Evolutionary conservation across 2,113 vertebrate species (phyloP), one percentile per base, ranked within the genome.

Genomic region (Oceanodroma tethys): DNA sequence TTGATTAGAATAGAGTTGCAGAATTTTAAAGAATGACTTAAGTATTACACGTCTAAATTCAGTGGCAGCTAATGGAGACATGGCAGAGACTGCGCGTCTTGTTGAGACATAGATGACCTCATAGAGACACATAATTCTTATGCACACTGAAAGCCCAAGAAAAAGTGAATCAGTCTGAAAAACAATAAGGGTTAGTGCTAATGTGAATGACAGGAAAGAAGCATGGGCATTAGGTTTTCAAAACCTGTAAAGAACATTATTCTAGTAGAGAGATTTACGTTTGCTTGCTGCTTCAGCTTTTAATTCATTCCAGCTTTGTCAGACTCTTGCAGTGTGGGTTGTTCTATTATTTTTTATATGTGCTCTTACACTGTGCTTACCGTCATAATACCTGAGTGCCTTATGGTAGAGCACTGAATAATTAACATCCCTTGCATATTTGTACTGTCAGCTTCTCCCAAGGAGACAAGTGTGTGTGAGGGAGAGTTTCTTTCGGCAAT

Each of bases 341-440:
- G 81, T 63, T 91, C 71, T 85, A 23, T 50, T 81, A 66, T 79
- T 88, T 95, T 90, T 75, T 32, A 43, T 87, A 65, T 76, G 23
- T 76, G 62, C 62, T 82, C 14, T 95, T 95, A 87, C 66, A 66
- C 36, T 75, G 53, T 48, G 32, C 62, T 96, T 93, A 85, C 81
- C 50, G 4, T 91, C 70, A 27, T 90, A 90, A 72, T 65, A 95
- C 76, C 84, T 66, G 65, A 85, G 56, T 40, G 71, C 76, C 62
- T 66, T 70, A 60, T 29, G 63, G 66, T 83, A 82, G 74, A 66
- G 42, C 52, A 36, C 19, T 90, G 78, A 91, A 89, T 90, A 95
- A 97, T 94, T 94, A 94, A 91, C 81, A 93, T 89, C 78, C 29
- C 17, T 50, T 65, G 66, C 52, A 58, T 89, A 89, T 91, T 95